phyloP scores from a whole-genome alignment of 2,113 vertebrate species.

The Pontoporia blainvillei region DNA sequence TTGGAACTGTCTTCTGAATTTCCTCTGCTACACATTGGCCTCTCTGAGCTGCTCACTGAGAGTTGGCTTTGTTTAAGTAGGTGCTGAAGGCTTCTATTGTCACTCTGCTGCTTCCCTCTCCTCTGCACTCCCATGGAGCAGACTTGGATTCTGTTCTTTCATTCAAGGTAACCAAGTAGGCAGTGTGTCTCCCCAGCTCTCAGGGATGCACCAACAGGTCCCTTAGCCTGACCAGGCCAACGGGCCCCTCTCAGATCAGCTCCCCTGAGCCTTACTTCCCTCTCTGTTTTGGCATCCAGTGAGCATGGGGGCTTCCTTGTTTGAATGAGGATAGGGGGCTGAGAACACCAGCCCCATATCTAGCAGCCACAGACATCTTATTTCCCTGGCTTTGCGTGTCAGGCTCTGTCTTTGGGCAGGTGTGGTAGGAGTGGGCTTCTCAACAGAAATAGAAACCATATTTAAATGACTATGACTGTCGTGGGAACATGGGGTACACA shows the following conservation, averaged over 20 bases:
- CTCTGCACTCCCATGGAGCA: background rate
- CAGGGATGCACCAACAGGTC: background rate
- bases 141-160: background rate
- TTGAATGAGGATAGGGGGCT: background rate
- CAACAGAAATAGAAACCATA: background rate
- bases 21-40: background rate
- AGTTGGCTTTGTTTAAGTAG: background rate
- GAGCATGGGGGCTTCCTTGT: background rate
- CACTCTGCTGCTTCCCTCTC: background rate
- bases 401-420: background rate
- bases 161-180: background rate
- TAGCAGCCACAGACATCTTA: background rate
- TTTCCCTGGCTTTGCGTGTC: background rate
- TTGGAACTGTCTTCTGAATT: background rate
- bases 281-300: background rate
- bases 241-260: rapidly evolving
- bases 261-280: background rate
- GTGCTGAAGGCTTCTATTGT: background rate
- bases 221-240: no score
- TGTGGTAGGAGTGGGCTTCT: background rate
- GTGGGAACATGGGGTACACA: background rate
- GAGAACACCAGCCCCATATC: no score
- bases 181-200: background rate
- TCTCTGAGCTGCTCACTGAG: background rate
- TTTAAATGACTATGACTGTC: background rate